phyloP scores from a whole-genome alignment of 2,888 invertebrate species.

The Empis stercorea region DNA sequence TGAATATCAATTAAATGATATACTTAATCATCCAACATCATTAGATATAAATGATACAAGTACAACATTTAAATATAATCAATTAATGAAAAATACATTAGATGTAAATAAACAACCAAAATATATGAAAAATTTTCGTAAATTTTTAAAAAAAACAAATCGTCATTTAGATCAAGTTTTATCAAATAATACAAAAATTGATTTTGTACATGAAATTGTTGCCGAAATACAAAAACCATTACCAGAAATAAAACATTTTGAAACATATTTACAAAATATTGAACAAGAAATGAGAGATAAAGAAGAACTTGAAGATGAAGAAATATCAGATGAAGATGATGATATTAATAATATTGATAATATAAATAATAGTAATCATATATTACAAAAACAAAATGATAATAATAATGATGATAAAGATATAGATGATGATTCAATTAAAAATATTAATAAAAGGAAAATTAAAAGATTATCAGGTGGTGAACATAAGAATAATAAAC shows the following conservation, averaged over 20 bases:
- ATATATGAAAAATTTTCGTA: not conserved
- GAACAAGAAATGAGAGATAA: not conserved
- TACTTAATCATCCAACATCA: too few relatives aligned
- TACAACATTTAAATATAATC: too few relatives aligned
- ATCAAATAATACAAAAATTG: not conserved
- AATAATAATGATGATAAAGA: not conserved
- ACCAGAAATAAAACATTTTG: not conserved
- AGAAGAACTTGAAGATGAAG: not conserved
- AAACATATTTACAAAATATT: not conserved
- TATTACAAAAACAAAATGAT: too few relatives aligned
- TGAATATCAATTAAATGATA: too few relatives aligned
- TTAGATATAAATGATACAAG: too few relatives aligned
- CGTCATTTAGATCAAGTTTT: not conserved
- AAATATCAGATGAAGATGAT: not conserved
- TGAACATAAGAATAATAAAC: too few relatives aligned
- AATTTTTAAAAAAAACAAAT: not conserved
- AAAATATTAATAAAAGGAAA: not conserved
- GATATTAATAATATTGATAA: not conserved
- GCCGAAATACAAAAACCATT: not conserved
- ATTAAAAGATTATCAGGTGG: not conserved
- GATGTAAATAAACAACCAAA: not conserved
- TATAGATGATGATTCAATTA: not conserved
- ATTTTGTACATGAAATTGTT: not conserved
- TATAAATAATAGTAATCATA: not conserved
- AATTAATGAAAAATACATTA: too few relatives aligned